phyloP scores from a whole-genome alignment of 2,888 invertebrate species.

The Osmoderma eremita region DNA sequence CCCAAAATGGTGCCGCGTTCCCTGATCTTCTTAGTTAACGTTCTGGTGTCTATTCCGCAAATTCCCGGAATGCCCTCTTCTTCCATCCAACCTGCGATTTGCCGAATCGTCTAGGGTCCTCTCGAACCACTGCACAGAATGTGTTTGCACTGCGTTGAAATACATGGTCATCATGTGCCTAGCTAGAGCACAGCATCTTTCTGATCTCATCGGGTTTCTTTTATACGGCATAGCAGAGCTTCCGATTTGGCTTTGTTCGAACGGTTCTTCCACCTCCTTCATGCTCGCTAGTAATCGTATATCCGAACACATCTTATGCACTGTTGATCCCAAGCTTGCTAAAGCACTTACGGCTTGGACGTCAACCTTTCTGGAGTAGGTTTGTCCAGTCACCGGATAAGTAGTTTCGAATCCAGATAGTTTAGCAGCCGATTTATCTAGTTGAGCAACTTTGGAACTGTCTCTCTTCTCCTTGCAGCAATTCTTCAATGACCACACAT shows the following conservation, averaged over 20 bases:
- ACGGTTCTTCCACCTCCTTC: conserved; percentile 98
- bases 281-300: conserved; percentile 90
- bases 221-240: conserved; percentile 99
- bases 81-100: conserved; percentile 89
- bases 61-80: too few species aligned
- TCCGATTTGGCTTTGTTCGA: conserved; percentile 95
- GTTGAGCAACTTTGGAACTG: conserved; percentile 80
- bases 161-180: conserved; percentile 89
- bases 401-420: conserved; percentile 88
- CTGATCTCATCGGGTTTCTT: conserved; percentile 98
- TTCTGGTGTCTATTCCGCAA: too few species aligned
- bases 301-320: conserved; percentile 97
- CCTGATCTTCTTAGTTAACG: too few species aligned
- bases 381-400: conserved; percentile 94
- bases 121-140: conserved; percentile 96
- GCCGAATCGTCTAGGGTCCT: conserved; percentile 98
- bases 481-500: too few species aligned
- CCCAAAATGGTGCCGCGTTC: too few species aligned
- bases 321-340: conserved; percentile 78
- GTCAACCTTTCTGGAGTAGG: conserved; percentile 94
- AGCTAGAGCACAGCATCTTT: conserved; percentile 93
- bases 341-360: conserved; percentile 59
- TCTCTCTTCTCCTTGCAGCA: too few species aligned
- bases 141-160: conserved; percentile 84
- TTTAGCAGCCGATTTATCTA: conserved; percentile 87